Evolutionary conservation across 2,113 vertebrate species (phyloP), one percentile per base, ranked within the genome.

Genomic region (Mustela lutreola): DNA sequence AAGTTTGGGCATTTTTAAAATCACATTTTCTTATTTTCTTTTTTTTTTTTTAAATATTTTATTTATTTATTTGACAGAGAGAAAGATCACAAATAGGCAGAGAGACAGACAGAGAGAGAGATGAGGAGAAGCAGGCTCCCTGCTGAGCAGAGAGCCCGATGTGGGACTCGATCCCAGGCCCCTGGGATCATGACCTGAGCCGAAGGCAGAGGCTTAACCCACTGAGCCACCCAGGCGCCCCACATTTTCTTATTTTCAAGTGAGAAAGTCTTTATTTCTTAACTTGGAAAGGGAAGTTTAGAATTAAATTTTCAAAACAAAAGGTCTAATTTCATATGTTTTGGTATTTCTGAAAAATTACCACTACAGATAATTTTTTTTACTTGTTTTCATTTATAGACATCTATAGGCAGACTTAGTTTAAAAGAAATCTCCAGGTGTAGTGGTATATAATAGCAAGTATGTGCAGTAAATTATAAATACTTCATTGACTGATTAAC

Each of bases 321-420:
- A 97, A 83, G 11, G 28, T 62, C 53, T 80, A 80, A 84, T 87
- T 90, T 92, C 5, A 70, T 76, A 26, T 83, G 56, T 93, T 79
- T 97, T 91, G 36, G 75, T 88, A 39, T 73, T 86, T 75, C 70
- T 92, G 28, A 96, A 97, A 91, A 91, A 89, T 94, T 87, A 70
- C 79, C 33, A 73, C 5, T 45, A 63, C 12, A 83, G 0, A 53
- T 36, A 2, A 62, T 36, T 96, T 96, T 96, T 96, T 95, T 58
- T 36, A 92, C 2, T 28, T 42, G 14, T 9, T 94, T 92, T 50
- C 18, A 92, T 39, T 89, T 71, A 70, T 91, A 60, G 39, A 33
- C 48, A 97, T 89, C 26, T 80, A 39, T 22, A 86, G 79, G 22
- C 7, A 83, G 33, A 9, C n/a, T 83, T 79, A 70, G 6, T 90